These are phyloP conservation scores for Anser cygnoides DNA, from an alignment of 2,113 vertebrate species.

Conservation along the genomic window DNA sequence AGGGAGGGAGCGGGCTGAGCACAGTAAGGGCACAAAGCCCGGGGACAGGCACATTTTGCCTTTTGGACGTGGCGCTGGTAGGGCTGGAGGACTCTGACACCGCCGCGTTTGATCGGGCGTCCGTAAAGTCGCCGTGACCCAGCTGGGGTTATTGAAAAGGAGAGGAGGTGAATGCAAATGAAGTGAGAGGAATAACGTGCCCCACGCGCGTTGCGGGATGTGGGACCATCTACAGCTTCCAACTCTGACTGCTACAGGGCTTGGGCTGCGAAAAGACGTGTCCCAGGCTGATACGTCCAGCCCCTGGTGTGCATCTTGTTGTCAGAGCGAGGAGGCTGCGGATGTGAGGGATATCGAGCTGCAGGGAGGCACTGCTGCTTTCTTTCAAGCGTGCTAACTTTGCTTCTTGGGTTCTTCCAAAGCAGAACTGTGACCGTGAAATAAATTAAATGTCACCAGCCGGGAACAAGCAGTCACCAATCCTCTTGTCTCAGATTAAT, in stretches of 20 bases:
- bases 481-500: background rate
- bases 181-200: background rate
- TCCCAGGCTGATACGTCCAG: constrained; percentile 32
- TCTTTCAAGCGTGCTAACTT: background rate
- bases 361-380: background rate
- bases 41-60: background rate
- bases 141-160: background rate
- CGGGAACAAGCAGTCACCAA: background rate
- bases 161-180: constrained; percentile 23
- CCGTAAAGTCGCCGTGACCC: background rate
- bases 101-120: background rate
- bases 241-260: constrained; percentile 16
- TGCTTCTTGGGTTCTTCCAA: background rate
- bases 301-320: background rate
- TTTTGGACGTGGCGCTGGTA: background rate
- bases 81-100: background rate
- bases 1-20: background rate
- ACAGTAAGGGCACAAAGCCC: background rate
- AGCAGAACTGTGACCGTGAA: background rate
- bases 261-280: background rate
- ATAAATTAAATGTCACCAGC: background rate
- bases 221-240: background rate
- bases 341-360: background rate
- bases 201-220: background rate
- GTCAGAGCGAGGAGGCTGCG: background rate